phyloP scores from a whole-genome alignment of 2,888 invertebrate genomes.

The Andricus quercusramuli region DNA sequence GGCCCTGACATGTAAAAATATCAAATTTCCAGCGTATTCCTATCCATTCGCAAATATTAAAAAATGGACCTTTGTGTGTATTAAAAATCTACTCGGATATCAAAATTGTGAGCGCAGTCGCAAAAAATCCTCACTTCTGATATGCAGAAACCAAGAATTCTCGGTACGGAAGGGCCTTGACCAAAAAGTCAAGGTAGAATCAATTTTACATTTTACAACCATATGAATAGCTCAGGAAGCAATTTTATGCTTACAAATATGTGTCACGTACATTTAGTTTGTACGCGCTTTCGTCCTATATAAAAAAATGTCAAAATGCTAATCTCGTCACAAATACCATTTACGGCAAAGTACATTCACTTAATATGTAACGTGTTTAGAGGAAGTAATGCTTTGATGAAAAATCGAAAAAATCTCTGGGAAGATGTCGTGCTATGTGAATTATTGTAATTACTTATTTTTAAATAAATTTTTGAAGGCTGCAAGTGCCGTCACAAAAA shows the following conservation, averaged over 20 bases:
- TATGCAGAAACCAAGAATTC: background rate
- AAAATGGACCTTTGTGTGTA: background rate
- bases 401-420: background rate
- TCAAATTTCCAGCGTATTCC: background rate
- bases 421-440: background rate
- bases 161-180: background rate
- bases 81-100: background rate
- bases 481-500: background rate
- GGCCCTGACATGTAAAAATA: background rate
- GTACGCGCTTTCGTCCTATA: background rate
- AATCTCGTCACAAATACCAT: background rate
- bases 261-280: slow-evolving; percentile 5
- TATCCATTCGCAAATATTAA: background rate
- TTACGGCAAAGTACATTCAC: background rate
- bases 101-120: background rate
- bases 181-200: background rate
- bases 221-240: background rate
- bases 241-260: background rate
- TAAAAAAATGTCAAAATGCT: slow-evolving; percentile 4
- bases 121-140: background rate
- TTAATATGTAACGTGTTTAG: background rate
- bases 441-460: background rate
- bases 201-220: background rate
- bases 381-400: background rate
- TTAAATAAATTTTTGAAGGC: background rate